These are phyloP conservation scores for Panthera leo DNA, from an alignment of 2,113 vertebrate species.

Conservation along the genomic window DNA sequence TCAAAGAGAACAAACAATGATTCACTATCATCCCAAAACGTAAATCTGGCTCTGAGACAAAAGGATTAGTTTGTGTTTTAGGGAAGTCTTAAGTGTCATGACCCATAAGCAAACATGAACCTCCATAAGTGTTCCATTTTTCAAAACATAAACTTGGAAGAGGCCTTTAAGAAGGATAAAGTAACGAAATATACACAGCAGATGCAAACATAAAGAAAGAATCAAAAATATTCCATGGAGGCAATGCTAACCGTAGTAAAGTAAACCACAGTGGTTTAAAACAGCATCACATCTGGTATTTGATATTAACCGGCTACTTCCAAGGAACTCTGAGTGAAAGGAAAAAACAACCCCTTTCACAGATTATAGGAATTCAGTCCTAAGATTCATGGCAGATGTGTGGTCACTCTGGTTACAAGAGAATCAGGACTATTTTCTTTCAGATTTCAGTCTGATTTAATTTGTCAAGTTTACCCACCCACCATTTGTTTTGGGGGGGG, in stretches of 20 bases:
- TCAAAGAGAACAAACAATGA: constrained; percentile 66
- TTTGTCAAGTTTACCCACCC: not conserved
- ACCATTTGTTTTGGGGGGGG: not conserved
- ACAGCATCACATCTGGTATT: constrained; percentile 45
- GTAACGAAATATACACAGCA: constrained; percentile 62
- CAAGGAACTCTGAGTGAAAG: not conserved
- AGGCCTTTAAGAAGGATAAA: constrained; percentile 55
- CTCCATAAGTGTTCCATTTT: constrained; percentile 64
- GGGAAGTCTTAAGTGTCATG: constrained; percentile 65
- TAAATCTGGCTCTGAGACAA: constrained; percentile 56
- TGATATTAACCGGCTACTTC: constrained; percentile 41
- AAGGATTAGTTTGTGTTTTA: constrained; percentile 73
- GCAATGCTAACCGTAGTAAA: constrained; percentile 44
- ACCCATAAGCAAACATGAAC: constrained; percentile 63
- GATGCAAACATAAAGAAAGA: constrained; percentile 67
- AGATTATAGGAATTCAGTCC: not conserved
- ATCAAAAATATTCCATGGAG: constrained; percentile 60
- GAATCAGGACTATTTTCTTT: constrained; percentile 8
- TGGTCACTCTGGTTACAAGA: not conserved
- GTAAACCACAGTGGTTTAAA: constrained; percentile 38
- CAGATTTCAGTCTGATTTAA: constrained; percentile 16
- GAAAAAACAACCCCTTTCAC: not conserved
- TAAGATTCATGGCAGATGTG: not conserved
- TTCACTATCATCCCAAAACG: constrained; percentile 66
- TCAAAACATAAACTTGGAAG: constrained; percentile 70